These are phyloP conservation scores for Rosalia funebris DNA, from an alignment of 2,888 invertebrate genomes.

Conservation along the genomic window DNA sequence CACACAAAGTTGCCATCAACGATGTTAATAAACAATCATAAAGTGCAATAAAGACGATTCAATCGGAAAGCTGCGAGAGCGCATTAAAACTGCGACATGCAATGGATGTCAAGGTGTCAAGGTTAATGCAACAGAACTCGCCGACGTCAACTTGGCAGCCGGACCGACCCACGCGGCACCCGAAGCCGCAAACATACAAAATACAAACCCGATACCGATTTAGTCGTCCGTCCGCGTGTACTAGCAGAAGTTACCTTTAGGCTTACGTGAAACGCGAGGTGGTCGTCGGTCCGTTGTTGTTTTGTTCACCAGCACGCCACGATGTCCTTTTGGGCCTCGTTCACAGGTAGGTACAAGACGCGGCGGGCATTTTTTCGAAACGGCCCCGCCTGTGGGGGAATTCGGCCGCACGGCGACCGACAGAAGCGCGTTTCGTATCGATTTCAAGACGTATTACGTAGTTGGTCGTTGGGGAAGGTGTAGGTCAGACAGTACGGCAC, in stretches of 20 bases:
- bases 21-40: no score
- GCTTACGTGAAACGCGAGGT: slow-evolving; percentile 5
- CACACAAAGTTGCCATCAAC: no score
- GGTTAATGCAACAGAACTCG: slow-evolving; percentile 15
- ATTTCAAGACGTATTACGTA: slow-evolving; percentile 27
- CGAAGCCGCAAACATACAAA: slow-evolving; percentile 26
- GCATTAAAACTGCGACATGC: slow-evolving; percentile 15
- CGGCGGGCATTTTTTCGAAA: background rate
- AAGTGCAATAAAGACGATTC: background rate
- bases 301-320: background rate
- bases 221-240: slow-evolving; percentile 25
- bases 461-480: slow-evolving; percentile 26
- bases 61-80: background rate
- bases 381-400: slow-evolving; percentile 5
- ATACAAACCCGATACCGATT: slow-evolving; percentile 23
- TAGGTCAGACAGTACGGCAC: slow-evolving; percentile 34
- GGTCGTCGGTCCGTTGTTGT: background rate
- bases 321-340: slow-evolving; percentile 45
- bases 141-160: background rate
- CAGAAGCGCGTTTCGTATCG: slow-evolving; percentile 18
- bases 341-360: slow-evolving; percentile 37
- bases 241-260: background rate
- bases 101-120: slow-evolving; percentile 29
- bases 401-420: slow-evolving; percentile 1
- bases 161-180: background rate